Base-by-base conservation (phyloP, 2,888 invertebrate genomes). In the Lasius platythorax region DNA sequence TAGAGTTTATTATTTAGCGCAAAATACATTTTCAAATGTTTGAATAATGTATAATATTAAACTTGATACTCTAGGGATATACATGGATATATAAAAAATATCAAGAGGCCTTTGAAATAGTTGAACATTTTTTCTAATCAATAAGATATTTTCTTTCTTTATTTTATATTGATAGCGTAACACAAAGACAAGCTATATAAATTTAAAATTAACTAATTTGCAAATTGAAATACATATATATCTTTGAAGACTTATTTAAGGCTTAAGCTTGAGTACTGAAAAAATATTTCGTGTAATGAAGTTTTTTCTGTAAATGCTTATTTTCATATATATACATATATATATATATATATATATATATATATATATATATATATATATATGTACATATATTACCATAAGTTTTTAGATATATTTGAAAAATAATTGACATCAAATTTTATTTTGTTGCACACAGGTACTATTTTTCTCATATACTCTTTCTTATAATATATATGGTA, bases 341-440 rank as follows among this genome's bases (percentile, higher is more conserved):
- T 33, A 30, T 6, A 5, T 28, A 28, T 9, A 11, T 43, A 3
- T 43, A 3, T 43, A 3, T 43, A 3, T 43, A 3, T 23, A 82
- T 67, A 78, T 72, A 74, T 68, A 68, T 58, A 18, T 0, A 61
- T 37, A 2, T n/a, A 18, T 33, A 30, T 6, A 5, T 28, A 28
- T 9, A 11, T 43, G 11, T 43, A 3, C 12, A 3, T 43, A 3
- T 43, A 3, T 23, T 23, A 23, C 23, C 6, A 23, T 70, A 61
- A 30, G 11, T 78, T 43, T 50, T 50, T 58, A 58, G 18, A 73
- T 84, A 85, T 86, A 88, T 43, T 87, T 78, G 67, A 83, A 88
- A 87, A 88, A 89, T 89, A 89, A 82, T 75, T 78, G 79, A 78
- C 30, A 79, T 79, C 64, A 50, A 73, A 74, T 84, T 68, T 87